Conservation (phyloP, 2,113 vertebrate genomes). For the Nesoenas mayeri region DNA sequence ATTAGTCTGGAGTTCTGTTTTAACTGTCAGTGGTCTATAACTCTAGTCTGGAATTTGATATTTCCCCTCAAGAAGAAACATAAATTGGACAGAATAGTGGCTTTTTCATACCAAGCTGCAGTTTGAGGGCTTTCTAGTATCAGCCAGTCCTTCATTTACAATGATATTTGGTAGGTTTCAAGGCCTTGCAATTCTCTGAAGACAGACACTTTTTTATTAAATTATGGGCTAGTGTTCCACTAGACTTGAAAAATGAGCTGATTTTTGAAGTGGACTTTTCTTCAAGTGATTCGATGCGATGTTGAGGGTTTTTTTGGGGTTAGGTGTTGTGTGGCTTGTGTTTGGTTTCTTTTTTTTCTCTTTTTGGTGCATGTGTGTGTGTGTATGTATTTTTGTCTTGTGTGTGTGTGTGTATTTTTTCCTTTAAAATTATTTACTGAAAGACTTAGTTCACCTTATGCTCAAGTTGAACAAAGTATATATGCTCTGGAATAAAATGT, state of each 20-base stretch:
- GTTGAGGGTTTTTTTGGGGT: background rate
- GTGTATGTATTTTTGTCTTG: no score
- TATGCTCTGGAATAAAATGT: background rate
- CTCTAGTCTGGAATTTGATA: background rate
- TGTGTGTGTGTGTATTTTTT: background rate
- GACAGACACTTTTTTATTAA: background rate
- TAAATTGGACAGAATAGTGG: background rate
- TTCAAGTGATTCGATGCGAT: background rate
- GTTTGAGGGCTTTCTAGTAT: background rate
- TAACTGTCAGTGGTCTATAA: background rate
- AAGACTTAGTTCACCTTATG: background rate
- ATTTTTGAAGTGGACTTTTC: background rate
- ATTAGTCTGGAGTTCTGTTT: background rate
- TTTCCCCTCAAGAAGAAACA: background rate
- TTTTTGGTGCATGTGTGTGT: no score
- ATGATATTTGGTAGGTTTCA: background rate
- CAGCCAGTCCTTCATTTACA: background rate
- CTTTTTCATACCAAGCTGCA: background rate
- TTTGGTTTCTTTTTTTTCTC: no score
- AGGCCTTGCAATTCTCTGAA: background rate
- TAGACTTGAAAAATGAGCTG: background rate
- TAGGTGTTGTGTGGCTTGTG: background rate
- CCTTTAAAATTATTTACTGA: background rate
- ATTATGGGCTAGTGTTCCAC: background rate
- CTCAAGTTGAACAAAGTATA: background rate